These are phyloP conservation scores for Linnaemya tessellans DNA, from an alignment of 2,888 invertebrate species.

Conservation along the genomic window DNA sequence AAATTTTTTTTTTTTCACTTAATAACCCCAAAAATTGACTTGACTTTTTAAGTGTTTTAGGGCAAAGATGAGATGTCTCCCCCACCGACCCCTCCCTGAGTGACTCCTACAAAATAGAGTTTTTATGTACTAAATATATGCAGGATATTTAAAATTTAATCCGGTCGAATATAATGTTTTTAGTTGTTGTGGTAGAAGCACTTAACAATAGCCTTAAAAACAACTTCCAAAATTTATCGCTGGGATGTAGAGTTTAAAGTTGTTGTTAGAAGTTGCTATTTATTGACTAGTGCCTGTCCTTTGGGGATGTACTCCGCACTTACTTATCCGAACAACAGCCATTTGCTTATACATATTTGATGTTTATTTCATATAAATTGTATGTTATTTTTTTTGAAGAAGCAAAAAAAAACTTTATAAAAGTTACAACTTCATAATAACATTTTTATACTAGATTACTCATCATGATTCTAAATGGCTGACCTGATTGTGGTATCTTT, in stretches of 20 bases:
- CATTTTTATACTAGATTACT: conserved; percentile 54
- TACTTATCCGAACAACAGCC: neutral
- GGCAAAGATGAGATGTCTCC: no score
- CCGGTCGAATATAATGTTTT: no score
- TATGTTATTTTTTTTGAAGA: conserved; percentile 19
- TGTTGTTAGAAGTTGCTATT: conserved; percentile 25
- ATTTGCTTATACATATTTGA: conserved; percentile 8
- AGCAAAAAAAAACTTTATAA: neutral
- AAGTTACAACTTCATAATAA: conserved; percentile 42
- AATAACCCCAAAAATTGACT: no score
- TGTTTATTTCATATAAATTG: conserved; percentile 47
- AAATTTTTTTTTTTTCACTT: no score
- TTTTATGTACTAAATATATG: no score
- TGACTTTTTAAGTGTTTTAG: no score
- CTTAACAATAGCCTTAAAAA: no score
- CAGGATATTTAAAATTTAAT: no score
- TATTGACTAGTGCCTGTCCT: conserved; percentile 39
- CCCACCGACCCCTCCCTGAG: no score
- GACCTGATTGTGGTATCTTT: conserved; percentile 48
- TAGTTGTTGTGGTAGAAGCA: no score
- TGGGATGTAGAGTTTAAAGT: conserved; percentile 6
- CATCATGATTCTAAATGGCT: conserved; percentile 60
- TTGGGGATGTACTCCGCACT: conserved; percentile 33
- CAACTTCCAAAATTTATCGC: no score
- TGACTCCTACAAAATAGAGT: no score